phyloP scores from a whole-genome alignment of 2,888 invertebrate species.

The Nowickia ferox region DNA sequence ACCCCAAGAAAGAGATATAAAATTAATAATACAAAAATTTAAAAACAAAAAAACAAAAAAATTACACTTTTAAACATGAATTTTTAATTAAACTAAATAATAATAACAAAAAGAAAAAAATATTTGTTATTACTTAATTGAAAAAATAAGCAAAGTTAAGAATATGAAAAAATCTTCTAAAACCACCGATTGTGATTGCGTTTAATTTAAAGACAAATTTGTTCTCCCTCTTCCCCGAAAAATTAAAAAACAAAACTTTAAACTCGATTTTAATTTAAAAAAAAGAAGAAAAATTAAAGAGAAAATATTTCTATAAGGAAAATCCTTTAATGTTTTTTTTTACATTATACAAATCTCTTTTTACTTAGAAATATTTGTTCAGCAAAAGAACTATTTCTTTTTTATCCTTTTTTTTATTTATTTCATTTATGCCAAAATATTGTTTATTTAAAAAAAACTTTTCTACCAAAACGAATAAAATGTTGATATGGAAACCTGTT shows the following conservation, averaged over 20 bases:
- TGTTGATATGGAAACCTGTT: conserved; percentile 18
- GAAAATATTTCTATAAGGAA: not conserved
- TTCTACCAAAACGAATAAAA: not conserved
- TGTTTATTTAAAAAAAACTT: conserved; percentile 10
- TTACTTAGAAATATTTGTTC: not conserved
- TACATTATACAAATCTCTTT: not conserved
- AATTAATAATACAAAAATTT: conserved; percentile 72
- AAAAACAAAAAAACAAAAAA: conserved; percentile 67
- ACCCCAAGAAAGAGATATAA: conserved; percentile 46
- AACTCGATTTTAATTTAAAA: not conserved
- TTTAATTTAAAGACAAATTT: conserved; percentile 76
- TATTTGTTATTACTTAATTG: conserved; percentile 49
- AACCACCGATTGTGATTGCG: conserved; percentile 84
- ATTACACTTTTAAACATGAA: conserved; percentile 50
- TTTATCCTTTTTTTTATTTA: not conserved
- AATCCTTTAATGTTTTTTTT: not conserved
- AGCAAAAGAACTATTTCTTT: not conserved
- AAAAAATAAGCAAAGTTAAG: conserved; percentile 74
- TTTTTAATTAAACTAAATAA: conserved; percentile 65
- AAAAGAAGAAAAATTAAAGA: not conserved
- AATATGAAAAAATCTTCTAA: conserved; percentile 76
- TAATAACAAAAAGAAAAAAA: conserved; percentile 64
- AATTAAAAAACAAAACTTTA: conserved; percentile 66
- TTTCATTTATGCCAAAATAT: not conserved
- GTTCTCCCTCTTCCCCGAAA: conserved; percentile 70